Evolutionary conservation across 1,140 invertebrate genomes (phyloP).

Genomic region (Eurosta solidaginis): DNA sequence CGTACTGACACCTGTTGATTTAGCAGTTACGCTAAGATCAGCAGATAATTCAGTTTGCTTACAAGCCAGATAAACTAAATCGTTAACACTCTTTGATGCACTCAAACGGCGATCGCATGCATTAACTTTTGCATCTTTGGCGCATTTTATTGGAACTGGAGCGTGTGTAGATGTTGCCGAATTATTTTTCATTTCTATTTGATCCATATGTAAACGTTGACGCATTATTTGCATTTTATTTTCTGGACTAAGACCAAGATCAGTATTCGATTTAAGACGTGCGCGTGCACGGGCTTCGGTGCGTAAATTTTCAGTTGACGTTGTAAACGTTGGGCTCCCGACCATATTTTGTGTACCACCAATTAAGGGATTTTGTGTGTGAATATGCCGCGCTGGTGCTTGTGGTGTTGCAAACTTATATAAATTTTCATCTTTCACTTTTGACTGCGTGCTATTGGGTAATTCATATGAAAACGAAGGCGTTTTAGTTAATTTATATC

Average conservation of each 20-base stretch:
- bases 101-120: conserved; percentile 54
- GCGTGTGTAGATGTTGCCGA: neutral
- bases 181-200: neutral
- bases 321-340: conserved; percentile 37
- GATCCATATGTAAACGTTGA: conserved; percentile 52
- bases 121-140: neutral
- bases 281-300: conserved; percentile 71
- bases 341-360: neutral
- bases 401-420: conserved; percentile 42
- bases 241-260: conserved; percentile 74
- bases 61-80: conserved; percentile 50
- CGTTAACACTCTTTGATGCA: conserved; percentile 58
- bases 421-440: conserved; percentile 26
- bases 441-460: neutral
- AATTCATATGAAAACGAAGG: conserved; percentile 41
- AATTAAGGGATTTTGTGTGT: neutral
- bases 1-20: conserved; percentile 17
- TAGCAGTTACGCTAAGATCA: conserved; percentile 26
- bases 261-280: conserved; percentile 72
- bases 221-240: conserved; percentile 66
- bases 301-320: conserved; percentile 66
- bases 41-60: conserved; percentile 33
- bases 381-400: conserved; percentile 39
- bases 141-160: neutral
- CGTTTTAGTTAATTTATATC: conserved; percentile 52